Conservation (phyloP, 1,140 invertebrate species). For the Orius laevigatus region DNA sequence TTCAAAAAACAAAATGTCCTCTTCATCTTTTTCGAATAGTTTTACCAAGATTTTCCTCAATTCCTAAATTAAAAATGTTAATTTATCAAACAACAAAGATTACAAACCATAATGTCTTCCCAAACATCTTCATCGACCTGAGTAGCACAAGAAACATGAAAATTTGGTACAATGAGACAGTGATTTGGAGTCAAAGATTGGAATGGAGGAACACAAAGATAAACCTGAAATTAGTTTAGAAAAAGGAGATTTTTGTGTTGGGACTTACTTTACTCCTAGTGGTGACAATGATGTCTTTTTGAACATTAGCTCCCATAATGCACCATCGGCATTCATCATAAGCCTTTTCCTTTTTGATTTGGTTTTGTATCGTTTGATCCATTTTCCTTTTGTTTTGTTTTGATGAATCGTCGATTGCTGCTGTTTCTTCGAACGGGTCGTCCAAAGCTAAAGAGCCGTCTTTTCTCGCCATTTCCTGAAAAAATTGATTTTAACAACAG, state of each 20-base stretch:
- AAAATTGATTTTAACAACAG: too few species aligned
- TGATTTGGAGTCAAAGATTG: conserved; percentile 71
- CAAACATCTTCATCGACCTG: conserved; percentile 85
- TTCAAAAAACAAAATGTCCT: conserved; percentile 87
- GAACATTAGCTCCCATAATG: conserved; percentile 58
- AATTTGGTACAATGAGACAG: conserved; percentile 72
- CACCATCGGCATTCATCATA: conserved; percentile 71
- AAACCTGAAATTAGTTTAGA: conserved; percentile 28
- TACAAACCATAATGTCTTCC: conserved; percentile 61
- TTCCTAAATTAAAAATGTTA: conserved; percentile 30
- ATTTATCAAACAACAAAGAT: not conserved
- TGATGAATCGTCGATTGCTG: conserved; percentile 39
- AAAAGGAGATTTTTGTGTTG: not conserved
- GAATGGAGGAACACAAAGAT: conserved; percentile 60
- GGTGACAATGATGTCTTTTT: conserved; percentile 75
- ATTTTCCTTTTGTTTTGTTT: conserved; percentile 47
- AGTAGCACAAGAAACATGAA: conserved; percentile 60
- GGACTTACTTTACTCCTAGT: conserved; percentile 52
- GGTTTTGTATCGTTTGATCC: conserved; percentile 52
- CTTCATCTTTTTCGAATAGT: conserved; percentile 54
- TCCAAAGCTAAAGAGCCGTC: conserved; percentile 63
- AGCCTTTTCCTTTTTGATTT: conserved; percentile 45
- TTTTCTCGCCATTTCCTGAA: conserved; percentile 39
- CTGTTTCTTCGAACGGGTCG: conserved; percentile 68
- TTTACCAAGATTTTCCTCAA: conserved; percentile 56